Percentiles rank a stretch among this genome's conserved stretches.
Conservation (phyloP, 2,797 vertebrate species). For the Microcaecilia unicolor region DNA sequence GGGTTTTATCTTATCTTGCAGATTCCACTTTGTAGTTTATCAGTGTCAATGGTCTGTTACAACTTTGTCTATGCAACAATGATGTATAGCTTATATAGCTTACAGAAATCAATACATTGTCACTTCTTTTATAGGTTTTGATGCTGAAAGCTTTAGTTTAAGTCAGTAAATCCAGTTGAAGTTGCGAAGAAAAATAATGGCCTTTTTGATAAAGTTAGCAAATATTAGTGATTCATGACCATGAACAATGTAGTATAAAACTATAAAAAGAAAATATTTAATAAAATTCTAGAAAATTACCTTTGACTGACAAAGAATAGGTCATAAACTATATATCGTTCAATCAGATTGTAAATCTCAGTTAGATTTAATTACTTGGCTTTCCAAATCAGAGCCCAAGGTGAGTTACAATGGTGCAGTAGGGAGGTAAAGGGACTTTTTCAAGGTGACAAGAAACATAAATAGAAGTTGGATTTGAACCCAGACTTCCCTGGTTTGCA, state of each 20-base stretch:
- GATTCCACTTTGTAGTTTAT: no score
- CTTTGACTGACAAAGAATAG: no score
- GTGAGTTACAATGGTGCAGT: no score
- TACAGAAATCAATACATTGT: not conserved
- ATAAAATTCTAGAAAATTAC: slow-evolving; percentile 5
- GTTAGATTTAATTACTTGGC: not conserved
- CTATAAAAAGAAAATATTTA: no score
- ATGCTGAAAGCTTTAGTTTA: slow-evolving; percentile 6
- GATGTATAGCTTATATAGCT: slow-evolving; percentile 2
- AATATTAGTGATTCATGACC: slow-evolving; percentile 3
- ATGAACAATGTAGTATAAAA: not conserved
- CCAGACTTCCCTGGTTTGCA: no score
- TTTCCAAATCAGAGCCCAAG: no score
- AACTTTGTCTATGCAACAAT: not conserved
- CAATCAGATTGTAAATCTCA: slow-evolving; percentile 6
- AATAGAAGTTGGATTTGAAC: no score
- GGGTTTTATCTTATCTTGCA: no score
- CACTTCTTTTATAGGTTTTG: not conserved
- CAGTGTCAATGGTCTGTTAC: not conserved
- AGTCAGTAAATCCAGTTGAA: slow-evolving; percentile 14
- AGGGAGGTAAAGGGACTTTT: no score
- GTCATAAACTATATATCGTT: not conserved
- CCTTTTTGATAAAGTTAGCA: slow-evolving; percentile 3
- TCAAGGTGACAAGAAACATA: no score
- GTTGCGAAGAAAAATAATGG: not conserved